Conservation (phyloP, 1,140 invertebrate species). For the Gonioctena quinquepunctata region DNA sequence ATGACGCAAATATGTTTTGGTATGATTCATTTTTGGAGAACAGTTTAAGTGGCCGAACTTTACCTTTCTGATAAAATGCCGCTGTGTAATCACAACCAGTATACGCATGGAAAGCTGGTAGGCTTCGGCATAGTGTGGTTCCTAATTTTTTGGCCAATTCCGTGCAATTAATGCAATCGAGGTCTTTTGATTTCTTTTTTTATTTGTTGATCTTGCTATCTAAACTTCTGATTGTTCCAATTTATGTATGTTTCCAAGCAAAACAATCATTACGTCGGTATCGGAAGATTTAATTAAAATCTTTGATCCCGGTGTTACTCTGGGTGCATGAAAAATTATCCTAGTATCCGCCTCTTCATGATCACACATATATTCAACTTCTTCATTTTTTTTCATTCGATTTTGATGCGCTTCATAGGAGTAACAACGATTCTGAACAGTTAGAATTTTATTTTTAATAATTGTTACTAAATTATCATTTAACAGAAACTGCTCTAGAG, state of each 20-base stretch:
- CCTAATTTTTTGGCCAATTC: slow-evolving; percentile 9
- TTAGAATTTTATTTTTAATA: slow-evolving; percentile 12
- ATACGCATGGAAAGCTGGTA: slow-evolving; percentile 13
- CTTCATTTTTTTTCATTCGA: background rate
- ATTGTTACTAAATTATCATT: slow-evolving; percentile 4
- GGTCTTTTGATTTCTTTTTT: slow-evolving; percentile 6
- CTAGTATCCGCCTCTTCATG: slow-evolving; percentile 2
- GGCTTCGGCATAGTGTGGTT: slow-evolving; percentile 11
- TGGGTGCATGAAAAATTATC: slow-evolving; percentile 6
- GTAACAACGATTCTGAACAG: background rate
- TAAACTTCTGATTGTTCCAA: slow-evolving; percentile 4
- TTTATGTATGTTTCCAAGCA: slow-evolving; percentile 18
- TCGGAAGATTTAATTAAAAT: slow-evolving; percentile 16
- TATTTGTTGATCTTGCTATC: slow-evolving; percentile 8
- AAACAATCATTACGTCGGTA: slow-evolving; percentile 19
- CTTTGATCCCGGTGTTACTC: slow-evolving; percentile 4
- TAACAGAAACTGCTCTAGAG: too few species aligned
- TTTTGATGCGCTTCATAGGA: background rate
- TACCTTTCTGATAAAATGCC: slow-evolving; percentile 12
- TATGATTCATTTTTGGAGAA: slow-evolving; percentile 13
- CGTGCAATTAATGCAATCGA: slow-evolving; percentile 18
- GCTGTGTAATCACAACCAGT: slow-evolving; percentile 14
- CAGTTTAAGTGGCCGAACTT: slow-evolving; percentile 8
- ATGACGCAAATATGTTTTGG: slow-evolving; percentile 8
- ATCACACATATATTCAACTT: slow-evolving; percentile 1